phyloP scores from a whole-genome alignment of 2,113 vertebrate species.

The Hystrix brachyura region DNA sequence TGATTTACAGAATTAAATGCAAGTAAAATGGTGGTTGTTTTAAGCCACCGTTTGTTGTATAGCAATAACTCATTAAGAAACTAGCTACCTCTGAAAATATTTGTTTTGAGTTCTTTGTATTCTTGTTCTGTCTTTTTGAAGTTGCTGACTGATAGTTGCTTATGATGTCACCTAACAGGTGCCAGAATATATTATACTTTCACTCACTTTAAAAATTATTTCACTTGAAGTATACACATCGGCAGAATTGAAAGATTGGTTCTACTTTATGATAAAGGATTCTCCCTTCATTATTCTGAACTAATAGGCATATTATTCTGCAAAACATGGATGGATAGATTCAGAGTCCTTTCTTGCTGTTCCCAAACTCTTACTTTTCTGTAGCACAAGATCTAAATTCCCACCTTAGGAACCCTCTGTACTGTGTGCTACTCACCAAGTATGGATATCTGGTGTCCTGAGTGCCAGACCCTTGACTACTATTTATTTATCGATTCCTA shows the following conservation, averaged over 20 bases:
- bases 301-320: not conserved
- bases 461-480: not conserved
- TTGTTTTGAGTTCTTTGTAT: not conserved
- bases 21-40: slow-evolving; percentile 50
- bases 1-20: slow-evolving; percentile 24
- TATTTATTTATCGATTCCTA: not conserved
- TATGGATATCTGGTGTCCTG: not conserved
- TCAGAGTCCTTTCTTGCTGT: not conserved
- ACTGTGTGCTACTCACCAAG: not conserved
- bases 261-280: slow-evolving; percentile 2
- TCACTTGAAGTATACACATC: not conserved
- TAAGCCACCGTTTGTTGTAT: not conserved
- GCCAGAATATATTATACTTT: not conserved
- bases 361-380: slow-evolving; percentile 22
- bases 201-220: slow-evolving; percentile 7
- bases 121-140: slow-evolving; percentile 49
- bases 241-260: slow-evolving; percentile 40
- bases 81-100: not conserved
- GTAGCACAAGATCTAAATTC: slow-evolving; percentile 16
- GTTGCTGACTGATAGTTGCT: slow-evolving; percentile 7
- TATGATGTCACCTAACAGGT: slow-evolving; percentile 5
- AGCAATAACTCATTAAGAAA: slow-evolving; percentile 28
- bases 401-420: not conserved
- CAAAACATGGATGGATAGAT: not conserved
- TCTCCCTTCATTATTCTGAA: slow-evolving; percentile 28